Conservation (phyloP, 1,140 invertebrate species). For the Adoxophyes honmai region DNA sequence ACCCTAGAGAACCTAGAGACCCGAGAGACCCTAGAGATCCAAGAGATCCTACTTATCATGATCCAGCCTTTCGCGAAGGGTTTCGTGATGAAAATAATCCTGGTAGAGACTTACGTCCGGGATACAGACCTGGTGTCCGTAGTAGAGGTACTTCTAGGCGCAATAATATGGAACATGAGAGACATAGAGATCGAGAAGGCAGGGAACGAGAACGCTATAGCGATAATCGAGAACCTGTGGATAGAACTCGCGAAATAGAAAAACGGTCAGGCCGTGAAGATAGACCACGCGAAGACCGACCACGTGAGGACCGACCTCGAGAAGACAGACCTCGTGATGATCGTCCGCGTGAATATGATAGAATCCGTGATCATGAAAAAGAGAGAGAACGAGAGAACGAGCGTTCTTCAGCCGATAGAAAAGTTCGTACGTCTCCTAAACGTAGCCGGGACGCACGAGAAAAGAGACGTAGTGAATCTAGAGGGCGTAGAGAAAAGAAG, state of each 20-base stretch:
- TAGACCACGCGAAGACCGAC: slow-evolving; percentile 24
- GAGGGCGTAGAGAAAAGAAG: slow-evolving; percentile 62
- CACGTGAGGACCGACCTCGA: slow-evolving; percentile 49
- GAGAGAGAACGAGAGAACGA: slow-evolving; percentile 59
- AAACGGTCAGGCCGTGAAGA: slow-evolving; percentile 47
- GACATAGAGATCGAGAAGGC: slow-evolving; percentile 53
- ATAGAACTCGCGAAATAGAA: slow-evolving; percentile 43
- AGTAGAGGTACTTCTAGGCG: slow-evolving; percentile 49
- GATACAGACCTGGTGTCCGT: slow-evolving; percentile 46
- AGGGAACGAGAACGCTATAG: slow-evolving; percentile 52
- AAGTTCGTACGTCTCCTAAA: slow-evolving; percentile 54
- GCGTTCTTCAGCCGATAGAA: slow-evolving; percentile 58
- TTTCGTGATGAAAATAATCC: slow-evolving; percentile 55
- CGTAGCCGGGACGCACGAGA: slow-evolving; percentile 59
- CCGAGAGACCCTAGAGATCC: slow-evolving; percentile 40
- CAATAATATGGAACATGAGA: slow-evolving; percentile 58
- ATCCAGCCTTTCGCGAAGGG: slow-evolving; percentile 43
- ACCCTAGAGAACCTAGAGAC: slow-evolving; percentile 62
- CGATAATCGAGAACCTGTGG: slow-evolving; percentile 26
- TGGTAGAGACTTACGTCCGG: slow-evolving; percentile 43
- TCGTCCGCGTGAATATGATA: slow-evolving; percentile 38
- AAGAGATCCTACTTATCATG: slow-evolving; percentile 45
- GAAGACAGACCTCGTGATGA: slow-evolving; percentile 47
- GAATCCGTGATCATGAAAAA: slow-evolving; percentile 58
- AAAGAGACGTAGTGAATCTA: slow-evolving; percentile 62